Evolutionary conservation across 2,797 vertebrate genomes (phyloP).

Genomic region (Syngnathus acus): DNA sequence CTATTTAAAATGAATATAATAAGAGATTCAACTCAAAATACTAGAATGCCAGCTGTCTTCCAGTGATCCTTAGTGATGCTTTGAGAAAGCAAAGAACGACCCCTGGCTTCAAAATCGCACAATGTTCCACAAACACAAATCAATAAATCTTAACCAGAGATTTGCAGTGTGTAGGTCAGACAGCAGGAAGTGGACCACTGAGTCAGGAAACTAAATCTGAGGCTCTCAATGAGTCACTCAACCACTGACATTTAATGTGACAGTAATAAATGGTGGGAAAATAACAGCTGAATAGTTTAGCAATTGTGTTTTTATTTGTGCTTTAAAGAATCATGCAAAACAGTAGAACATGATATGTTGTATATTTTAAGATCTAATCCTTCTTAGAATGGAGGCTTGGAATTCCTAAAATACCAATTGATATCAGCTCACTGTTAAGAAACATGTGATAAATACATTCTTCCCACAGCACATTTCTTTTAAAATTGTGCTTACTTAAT

Average conservation of each 20-base stretch:
- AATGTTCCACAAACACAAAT: not conserved
- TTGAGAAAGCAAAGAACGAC: not conserved
- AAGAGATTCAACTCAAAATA: no score
- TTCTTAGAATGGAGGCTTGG: conserved; percentile 5
- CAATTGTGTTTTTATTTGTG: conserved; percentile 12
- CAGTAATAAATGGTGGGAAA: conserved; percentile 17
- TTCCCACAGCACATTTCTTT: conserved; percentile 45
- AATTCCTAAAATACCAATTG: conserved; percentile 34
- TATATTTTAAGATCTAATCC: conserved; percentile 11
- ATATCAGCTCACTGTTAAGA: conserved; percentile 42
- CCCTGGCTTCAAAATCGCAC: not conserved
- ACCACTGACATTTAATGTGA: conserved; percentile 22
- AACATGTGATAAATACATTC: conserved; percentile 51
- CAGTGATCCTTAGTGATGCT: not conserved
- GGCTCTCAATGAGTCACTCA: not conserved
- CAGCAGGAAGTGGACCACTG: not conserved
- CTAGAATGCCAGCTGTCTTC: not conserved
- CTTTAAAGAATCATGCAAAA: not conserved
- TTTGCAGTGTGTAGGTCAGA: not conserved
- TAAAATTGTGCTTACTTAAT: conserved; percentile 38
- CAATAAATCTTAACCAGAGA: not conserved
- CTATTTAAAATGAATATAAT: no score
- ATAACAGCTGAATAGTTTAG: conserved; percentile 14
- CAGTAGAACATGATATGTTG: conserved; percentile 2
- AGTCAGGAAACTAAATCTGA: conserved; percentile 8